Conservation (phyloP, 2,888 invertebrate species). For the Odontothrips loti region DNA sequence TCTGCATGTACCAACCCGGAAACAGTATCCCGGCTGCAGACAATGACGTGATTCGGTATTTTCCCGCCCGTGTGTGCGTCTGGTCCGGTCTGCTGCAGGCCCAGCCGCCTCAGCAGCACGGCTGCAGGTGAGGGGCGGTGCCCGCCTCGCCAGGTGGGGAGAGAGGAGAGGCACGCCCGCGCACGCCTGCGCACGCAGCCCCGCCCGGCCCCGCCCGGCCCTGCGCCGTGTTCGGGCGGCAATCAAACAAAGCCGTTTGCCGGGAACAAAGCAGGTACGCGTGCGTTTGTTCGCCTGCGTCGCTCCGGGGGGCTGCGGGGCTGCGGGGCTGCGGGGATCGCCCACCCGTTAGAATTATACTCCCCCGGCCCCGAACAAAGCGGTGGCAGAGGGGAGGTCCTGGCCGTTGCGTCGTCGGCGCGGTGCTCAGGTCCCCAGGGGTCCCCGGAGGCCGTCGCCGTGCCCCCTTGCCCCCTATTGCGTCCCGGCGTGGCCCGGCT, state of each 20-base stretch:
- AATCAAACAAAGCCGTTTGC: neutral
- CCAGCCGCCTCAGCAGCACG: no score
- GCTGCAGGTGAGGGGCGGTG: no score
- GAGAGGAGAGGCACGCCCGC: no score
- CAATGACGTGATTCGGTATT: neutral
- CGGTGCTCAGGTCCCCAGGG: neutral
- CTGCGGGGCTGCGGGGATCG: neutral
- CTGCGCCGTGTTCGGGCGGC: conserved; percentile 1
- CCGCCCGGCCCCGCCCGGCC: neutral
- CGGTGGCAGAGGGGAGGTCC: neutral
- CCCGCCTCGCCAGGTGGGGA: no score
- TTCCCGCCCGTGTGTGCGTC: neutral
- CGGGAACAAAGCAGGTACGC: neutral
- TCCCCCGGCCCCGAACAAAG: neutral
- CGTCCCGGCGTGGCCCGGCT: neutral
- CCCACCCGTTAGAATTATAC: neutral
- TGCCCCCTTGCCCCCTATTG: neutral
- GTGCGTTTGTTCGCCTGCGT: neutral
- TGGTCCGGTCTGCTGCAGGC: no score
- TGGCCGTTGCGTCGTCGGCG: no score
- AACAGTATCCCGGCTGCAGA: no score
- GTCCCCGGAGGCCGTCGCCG: neutral
- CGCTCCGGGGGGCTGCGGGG: neutral
- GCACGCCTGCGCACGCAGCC: neutral
- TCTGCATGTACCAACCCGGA: no score